A percentile compares a stretch with the other conserved stretches of the same genome.
phyloP scores from a whole-genome alignment of 2,113 vertebrate genomes.

The Tyrannus savana region DNA sequence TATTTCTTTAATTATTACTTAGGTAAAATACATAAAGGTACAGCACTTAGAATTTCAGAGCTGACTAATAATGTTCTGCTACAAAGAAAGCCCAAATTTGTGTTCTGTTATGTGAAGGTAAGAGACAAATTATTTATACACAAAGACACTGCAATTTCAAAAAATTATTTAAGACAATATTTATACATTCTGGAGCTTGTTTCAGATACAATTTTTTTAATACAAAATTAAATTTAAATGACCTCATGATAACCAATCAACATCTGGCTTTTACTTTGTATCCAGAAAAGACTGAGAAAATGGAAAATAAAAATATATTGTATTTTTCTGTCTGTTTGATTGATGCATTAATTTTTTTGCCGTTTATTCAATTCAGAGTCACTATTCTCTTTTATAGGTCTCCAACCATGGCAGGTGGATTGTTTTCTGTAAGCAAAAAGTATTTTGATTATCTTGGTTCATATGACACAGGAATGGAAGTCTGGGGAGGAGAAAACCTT shows the following conservation, averaged over 20 bases:
- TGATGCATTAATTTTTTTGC: background rate
- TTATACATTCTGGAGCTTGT: background rate
- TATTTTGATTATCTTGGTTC: constrained; percentile 97
- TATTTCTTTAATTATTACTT: background rate
- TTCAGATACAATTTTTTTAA: background rate
- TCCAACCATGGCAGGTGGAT: constrained; percentile 98
- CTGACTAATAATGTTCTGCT: background rate
- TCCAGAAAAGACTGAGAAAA: background rate
- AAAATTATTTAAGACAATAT: background rate
- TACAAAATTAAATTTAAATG: background rate
- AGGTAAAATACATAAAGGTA: background rate
- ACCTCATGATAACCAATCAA: background rate
- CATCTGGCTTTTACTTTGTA: background rate
- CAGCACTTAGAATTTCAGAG: background rate
- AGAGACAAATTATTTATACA: background rate
- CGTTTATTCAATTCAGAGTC: background rate
- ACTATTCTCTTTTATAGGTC: constrained; percentile 76
- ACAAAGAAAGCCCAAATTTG: background rate
- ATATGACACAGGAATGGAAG: constrained; percentile 98
- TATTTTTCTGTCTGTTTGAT: background rate
- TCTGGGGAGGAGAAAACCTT: constrained; percentile 99
- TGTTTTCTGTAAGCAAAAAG: constrained; percentile 92
- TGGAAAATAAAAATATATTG: background rate
- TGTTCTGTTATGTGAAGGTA: background rate
- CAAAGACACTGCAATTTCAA: background rate